Evolutionary conservation across 2,797 vertebrate species (phyloP), one percentile per base, ranked within the genome.

Genomic region (Iguana delicatissima): DNA sequence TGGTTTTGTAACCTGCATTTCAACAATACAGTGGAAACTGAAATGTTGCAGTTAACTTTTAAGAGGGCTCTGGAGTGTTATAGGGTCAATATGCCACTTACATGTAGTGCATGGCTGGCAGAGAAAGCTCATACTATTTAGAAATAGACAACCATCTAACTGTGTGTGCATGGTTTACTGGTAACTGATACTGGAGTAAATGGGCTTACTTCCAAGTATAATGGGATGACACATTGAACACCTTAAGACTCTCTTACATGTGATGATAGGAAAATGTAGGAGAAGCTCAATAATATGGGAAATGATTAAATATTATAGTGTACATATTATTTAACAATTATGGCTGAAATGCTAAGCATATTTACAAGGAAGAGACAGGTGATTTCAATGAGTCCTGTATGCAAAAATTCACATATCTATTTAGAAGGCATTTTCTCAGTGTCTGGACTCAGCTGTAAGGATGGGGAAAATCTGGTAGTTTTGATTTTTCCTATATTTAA

Each of bases 51-150:
- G 87, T 89, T 91, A 91, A 46, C 64, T 93, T 86, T 95, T 85
- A 95, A 86, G 74, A 93, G 89, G 77, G 59, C n/a, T 86, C 79
- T 94, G 80, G 84, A 86, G 88, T 57, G 80, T 73, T 76, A 79
- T 88, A 93, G 95, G 94, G 95, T 95, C 94, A 90, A 92, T 92
- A 89, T 95, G 92, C 92, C 93, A 94, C 91, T 93, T 93, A 73
- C 52, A 89, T 91, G 92, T 74, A 91, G 24, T 90, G 89, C 93
- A 85, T 94, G 93, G 92, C 3, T 94, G 92, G 80, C 73, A 0
- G 84, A 95, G 94, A 93, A 92, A 94, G 91, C 50, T 93, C 87
- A 80, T 92, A 55, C 92, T 18, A 0, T 90, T 86, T 92, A 94
- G 89, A 57, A 6, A 92, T 90, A 90, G 67, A 52, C 80, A 72